A percentile compares a stretch with the other conserved stretches of the same genome.
These are phyloP conservation scores for Mesochorus sp. DNA, from an alignment of 2,888 invertebrate species.

Conservation along the genomic window DNA sequence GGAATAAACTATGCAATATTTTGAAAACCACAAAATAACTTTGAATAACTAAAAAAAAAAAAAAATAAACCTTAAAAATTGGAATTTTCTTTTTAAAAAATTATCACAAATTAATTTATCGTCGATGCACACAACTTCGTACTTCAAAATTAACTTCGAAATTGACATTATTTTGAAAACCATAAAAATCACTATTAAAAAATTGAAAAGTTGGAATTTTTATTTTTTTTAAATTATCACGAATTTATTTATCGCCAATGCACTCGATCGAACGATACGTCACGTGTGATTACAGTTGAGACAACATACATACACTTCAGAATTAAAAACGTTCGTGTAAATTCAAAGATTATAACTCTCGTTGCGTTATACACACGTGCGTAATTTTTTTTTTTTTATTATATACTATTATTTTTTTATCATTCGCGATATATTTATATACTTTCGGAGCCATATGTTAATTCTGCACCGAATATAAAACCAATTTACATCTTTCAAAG, in stretches of 20 bases:
- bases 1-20: no score
- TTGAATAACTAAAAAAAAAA: no score
- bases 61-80: no score
- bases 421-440: slow-evolving; percentile 10
- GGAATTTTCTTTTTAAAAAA: no score
- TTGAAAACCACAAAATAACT: no score
- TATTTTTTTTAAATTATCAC: slow-evolving; percentile 15
- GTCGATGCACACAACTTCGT: not conserved
- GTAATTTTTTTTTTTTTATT: slow-evolving; percentile 27
- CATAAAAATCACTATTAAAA: not conserved
- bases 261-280: slow-evolving; percentile 22
- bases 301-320: slow-evolving; percentile 3
- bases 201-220: not conserved
- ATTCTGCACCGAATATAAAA: not conserved
- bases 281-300: slow-evolving; percentile 45
- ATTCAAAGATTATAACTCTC: slow-evolving; percentile 28
- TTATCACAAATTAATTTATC: no score
- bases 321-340: not conserved
- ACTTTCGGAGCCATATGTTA: not conserved
- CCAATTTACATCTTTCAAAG: slow-evolving; percentile 10
- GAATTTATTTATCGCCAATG: slow-evolving; percentile 30
- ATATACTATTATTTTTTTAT: slow-evolving; percentile 25
- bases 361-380: not conserved
- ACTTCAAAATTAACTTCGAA: not conserved
- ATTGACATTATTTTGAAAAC: not conserved